Evolutionary conservation across 2,888 invertebrate species (phyloP).

Genomic region (Drosophila koepferae): DNA sequence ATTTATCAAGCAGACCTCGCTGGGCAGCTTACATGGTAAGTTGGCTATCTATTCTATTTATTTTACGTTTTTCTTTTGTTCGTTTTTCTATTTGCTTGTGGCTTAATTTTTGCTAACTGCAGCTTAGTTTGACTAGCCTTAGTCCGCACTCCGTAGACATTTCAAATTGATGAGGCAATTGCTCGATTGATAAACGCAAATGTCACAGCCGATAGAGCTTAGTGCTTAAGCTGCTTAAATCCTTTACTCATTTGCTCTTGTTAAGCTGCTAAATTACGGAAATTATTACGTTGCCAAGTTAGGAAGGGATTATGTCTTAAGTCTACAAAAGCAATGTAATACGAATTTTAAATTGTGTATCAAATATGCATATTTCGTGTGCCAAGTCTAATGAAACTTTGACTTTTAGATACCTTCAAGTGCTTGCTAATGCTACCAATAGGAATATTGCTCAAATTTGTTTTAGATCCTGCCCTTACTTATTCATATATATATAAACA

Average conservation of each 20-base stretch:
- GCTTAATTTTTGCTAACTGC: slow-evolving; percentile 55
- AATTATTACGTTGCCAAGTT: slow-evolving; percentile 8
- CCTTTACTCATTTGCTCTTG: slow-evolving; percentile 26
- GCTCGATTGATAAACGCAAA: slow-evolving; percentile 42
- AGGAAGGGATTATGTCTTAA: not conserved
- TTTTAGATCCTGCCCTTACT: too few species aligned
- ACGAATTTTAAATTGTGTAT: not conserved
- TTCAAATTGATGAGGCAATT: slow-evolving; percentile 45
- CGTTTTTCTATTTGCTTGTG: slow-evolving; percentile 6
- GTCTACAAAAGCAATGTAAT: not conserved
- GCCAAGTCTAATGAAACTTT: too few species aligned
- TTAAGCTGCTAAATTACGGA: not conserved
- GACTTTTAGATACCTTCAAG: too few species aligned
- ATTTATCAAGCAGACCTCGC: slow-evolving; percentile 89
- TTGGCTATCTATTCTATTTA: slow-evolving; percentile 40
- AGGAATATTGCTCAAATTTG: too few species aligned
- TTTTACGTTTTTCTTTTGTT: slow-evolving; percentile 21
- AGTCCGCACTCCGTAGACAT: not conserved
- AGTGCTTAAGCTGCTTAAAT: slow-evolving; percentile 18
- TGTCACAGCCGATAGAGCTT: slow-evolving; percentile 16
- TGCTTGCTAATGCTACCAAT: too few species aligned
- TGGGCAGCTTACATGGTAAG: slow-evolving; percentile 87
- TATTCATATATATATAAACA: too few species aligned
- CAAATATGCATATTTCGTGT: too few species aligned
- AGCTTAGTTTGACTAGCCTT: slow-evolving; percentile 22